phyloP scores from a whole-genome alignment of 2,797 vertebrate species.

The Microchirus variegatus region DNA sequence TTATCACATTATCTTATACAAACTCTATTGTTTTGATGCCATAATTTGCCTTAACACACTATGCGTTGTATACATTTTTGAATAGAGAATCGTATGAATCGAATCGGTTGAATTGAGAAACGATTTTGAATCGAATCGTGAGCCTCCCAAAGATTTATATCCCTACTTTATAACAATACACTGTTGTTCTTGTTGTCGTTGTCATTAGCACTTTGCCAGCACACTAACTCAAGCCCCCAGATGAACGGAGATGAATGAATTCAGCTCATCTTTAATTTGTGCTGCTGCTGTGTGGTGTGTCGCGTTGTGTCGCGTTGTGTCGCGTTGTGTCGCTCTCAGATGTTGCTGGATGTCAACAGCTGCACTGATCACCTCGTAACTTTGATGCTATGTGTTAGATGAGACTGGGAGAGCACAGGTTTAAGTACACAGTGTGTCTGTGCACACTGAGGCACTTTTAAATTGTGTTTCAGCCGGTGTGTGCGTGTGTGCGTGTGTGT shows the following conservation, averaged over 20 bases:
- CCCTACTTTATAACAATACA: too few relatives aligned
- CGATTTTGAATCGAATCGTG: too few relatives aligned
- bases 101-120: too few relatives aligned
- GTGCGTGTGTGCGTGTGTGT: too few relatives aligned
- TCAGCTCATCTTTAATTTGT: constrained; percentile 2
- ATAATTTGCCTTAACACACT: too few relatives aligned
- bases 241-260: neutral
- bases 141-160: too few relatives aligned
- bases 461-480: constrained; percentile 8
- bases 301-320: neutral
- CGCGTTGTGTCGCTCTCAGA: neutral
- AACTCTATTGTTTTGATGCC: too few relatives aligned
- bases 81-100: too few relatives aligned
- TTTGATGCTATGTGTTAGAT: constrained; percentile 19
- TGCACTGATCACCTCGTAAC: constrained; percentile 1
- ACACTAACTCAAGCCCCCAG: neutral
- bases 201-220: neutral
- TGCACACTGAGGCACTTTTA: neutral
- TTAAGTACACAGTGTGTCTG: neutral
- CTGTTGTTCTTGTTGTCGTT: neutral
- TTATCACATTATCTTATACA: too few relatives aligned
- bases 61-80: too few relatives aligned
- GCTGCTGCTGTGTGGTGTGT: neutral
- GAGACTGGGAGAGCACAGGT: neutral
- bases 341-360: constrained; percentile 3